phyloP scores from a whole-genome alignment of 2,888 invertebrate species.

The Zygogramma bicolorata region DNA sequence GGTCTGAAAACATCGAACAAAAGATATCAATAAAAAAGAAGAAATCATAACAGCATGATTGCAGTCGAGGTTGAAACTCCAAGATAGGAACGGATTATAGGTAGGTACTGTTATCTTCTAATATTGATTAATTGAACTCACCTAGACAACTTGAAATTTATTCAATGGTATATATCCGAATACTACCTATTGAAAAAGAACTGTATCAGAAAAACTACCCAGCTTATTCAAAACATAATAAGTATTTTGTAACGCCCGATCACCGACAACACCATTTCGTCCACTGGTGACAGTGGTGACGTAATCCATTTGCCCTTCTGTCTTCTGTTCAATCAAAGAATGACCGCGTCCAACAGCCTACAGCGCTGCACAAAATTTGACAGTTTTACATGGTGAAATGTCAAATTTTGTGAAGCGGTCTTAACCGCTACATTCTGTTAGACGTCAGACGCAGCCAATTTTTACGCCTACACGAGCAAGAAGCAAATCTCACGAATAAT shows the following conservation, averaged over 20 bases:
- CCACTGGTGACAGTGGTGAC: slow-evolving; percentile 61
- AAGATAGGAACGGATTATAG: not conserved
- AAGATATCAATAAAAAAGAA: not conserved
- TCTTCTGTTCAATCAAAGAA: too few relatives aligned
- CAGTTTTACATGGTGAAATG: too few relatives aligned
- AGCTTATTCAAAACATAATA: slow-evolving; percentile 32
- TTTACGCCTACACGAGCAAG: too few relatives aligned
- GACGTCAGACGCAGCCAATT: too few relatives aligned
- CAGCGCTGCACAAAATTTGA: too few relatives aligned
- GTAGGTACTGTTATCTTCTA: slow-evolving; percentile 31
- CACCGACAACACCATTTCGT: slow-evolving; percentile 59
- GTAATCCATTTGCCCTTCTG: slow-evolving; percentile 50
- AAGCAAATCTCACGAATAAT: too few relatives aligned
- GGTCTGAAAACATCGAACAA: not conserved
- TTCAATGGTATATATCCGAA: not conserved
- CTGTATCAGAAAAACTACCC: slow-evolving; percentile 20
- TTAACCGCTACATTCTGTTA: too few relatives aligned
- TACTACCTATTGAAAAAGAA: not conserved
- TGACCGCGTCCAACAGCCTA: too few relatives aligned
- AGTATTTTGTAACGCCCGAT: slow-evolving; percentile 62
- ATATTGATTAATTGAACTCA: slow-evolving; percentile 11
- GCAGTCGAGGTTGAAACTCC: not conserved
- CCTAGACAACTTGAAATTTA: slow-evolving; percentile 9
- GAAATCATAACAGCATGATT: not conserved
- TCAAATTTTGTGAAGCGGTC: too few relatives aligned